phyloP scores from a whole-genome alignment of 2,888 invertebrate species.

The Nudaria mundana region DNA sequence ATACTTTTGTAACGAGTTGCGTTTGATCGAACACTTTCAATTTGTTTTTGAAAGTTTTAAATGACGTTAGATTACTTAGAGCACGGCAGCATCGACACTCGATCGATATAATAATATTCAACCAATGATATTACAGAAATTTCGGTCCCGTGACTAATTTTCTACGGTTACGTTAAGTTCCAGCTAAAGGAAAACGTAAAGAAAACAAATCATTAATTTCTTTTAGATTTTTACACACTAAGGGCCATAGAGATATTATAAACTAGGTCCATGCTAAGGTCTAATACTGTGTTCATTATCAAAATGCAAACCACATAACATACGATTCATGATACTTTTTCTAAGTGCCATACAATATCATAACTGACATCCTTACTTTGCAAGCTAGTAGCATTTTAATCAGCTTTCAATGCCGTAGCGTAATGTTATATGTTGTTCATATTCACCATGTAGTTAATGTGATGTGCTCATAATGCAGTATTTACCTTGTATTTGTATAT shows the following conservation, averaged over 20 bases:
- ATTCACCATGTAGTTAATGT: background rate
- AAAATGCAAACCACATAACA: conserved; percentile 17
- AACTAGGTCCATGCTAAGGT: too few relatives aligned
- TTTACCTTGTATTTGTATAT: conserved; percentile 7
- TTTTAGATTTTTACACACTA: background rate
- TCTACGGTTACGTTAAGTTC: too few relatives aligned
- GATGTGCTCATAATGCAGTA: conserved; percentile 12
- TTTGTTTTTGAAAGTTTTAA: background rate
- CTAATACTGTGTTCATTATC: conserved; percentile 12
- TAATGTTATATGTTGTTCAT: conserved; percentile 9
- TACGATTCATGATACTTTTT: conserved; percentile 23
- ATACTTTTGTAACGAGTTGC: conserved; percentile 15
- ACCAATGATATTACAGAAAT: too few relatives aligned
- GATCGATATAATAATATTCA: too few relatives aligned
- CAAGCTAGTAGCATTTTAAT: conserved; percentile 29
- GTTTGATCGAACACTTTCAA: conserved; percentile 5
- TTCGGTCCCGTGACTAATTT: too few relatives aligned
- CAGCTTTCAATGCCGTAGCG: conserved; percentile 14
- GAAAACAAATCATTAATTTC: too few relatives aligned
- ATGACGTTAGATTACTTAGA: too few relatives aligned
- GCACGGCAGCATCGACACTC: too few relatives aligned
- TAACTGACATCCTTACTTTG: conserved; percentile 29
- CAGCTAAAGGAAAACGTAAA: too few relatives aligned
- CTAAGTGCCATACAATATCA: conserved; percentile 23
- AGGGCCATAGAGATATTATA: too few relatives aligned